Evolutionary conservation across 2,113 vertebrate genomes (phyloP), one percentile per base, ranked within the genome.

Genomic region (Aldabrachelys gigantea): DNA sequence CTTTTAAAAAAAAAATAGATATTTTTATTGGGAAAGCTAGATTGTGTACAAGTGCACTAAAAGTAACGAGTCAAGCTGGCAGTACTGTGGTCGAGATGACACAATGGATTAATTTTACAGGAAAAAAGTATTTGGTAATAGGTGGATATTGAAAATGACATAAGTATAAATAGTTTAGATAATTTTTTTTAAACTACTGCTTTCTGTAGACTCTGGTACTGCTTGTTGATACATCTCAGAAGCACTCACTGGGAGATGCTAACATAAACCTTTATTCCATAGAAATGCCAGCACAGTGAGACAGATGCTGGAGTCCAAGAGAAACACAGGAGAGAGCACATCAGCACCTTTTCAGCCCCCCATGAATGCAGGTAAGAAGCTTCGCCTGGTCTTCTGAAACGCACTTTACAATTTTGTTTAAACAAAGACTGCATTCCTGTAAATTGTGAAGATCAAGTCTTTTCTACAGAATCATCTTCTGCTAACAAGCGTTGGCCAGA

Each of bases 291-390:
- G 97, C 82, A 99, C 98, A 54, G 98, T 99, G 91, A 98, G 98
- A 62, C 98, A 98, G 86, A 98, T 98, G 98, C 92, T 99, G 90
- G 98, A 98, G 79, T 98, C 98, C 84, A 99, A 99, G 90, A 98
- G 98, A 94, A 98, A 95, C 92, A 81, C 96, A 89, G 97, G 93
- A 52, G 98, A 98, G 83, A 97, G 65, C n/a, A 82, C 94, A 85
- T 69, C 97, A 24, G 80, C 96, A 88, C 94, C 97, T 84, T 97
- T 98, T 91, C 98, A 97, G 82, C 72, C 97, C 44, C 93, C 98
- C 94, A 84, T 94, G 72, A 98, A 94, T 97, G 79, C 98, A 98
- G 98, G 98, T 98, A 96, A 97, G 87, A 90, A 93, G 82, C 6
- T 69, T 6, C 41, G 5, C 54, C 1, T 41, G 19, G 19, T 56